A percentile compares a stretch with the other conserved stretches of the same genome.
Evolutionary conservation across 2,888 invertebrate species (phyloP).

Genomic region (Rhamnusium bicolor): DNA sequence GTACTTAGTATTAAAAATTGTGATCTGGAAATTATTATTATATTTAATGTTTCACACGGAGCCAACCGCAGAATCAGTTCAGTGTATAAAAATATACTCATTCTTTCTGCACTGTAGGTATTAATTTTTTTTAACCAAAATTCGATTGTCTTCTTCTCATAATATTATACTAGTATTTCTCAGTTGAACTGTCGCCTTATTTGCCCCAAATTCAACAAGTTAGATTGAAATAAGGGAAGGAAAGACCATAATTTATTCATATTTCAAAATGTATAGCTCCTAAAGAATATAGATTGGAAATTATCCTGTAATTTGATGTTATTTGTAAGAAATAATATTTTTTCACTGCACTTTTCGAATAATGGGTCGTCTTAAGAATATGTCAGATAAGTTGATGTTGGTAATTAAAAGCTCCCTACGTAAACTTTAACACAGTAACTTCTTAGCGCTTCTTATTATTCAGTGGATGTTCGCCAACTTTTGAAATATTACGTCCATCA

Average conservation of each 20-base stretch:
- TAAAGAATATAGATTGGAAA: slow-evolving; percentile 10
- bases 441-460: slow-evolving; percentile 10
- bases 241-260: not conserved
- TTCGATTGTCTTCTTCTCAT: no score
- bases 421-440: not conserved
- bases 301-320: not conserved
- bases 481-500: slow-evolving; percentile 26
- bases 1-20: no score
- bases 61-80: no score
- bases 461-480: not conserved
- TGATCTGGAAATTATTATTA: no score
- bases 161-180: no score
- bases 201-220: not conserved
- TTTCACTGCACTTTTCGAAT: not conserved
- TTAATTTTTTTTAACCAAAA: no score
- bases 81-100: no score
- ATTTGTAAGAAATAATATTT: not conserved
- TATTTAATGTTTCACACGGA: no score
- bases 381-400: not conserved
- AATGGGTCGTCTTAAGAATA: not conserved
- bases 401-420: not conserved
- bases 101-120: no score
- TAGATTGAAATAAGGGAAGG: not conserved
- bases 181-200: not conserved
- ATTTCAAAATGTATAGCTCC: not conserved